Percentiles rank a stretch among this genome's conserved stretches.
phyloP scores from a whole-genome alignment of 2,113 vertebrate genomes.

The Hylia prasina region DNA sequence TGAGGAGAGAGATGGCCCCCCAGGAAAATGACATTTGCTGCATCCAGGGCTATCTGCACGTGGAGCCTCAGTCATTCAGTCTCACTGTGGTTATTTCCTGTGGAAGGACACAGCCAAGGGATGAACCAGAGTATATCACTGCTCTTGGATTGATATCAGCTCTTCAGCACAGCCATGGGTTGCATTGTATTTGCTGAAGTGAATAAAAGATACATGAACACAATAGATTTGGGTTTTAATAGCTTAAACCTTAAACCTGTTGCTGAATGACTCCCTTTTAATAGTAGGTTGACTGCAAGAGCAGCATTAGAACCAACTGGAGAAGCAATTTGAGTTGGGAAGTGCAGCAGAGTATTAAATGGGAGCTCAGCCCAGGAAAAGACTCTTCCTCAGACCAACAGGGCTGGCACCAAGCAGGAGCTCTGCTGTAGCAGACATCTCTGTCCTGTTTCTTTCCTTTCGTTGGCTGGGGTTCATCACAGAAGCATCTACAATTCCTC shows the following conservation, averaged over 20 bases:
- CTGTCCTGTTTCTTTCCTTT: neutral
- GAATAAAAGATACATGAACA: neutral
- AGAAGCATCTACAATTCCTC: neutral
- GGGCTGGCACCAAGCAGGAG: neutral
- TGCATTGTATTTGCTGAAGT: neutral
- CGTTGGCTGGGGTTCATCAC: neutral
- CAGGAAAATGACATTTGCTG: neutral
- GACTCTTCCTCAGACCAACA: neutral
- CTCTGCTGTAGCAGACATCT: neutral
- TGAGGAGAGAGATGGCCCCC: neutral
- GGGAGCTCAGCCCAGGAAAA: neutral
- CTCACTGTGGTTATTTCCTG: neutral
- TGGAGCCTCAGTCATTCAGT: neutral
- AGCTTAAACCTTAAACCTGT: neutral
- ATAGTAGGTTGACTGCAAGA: neutral
- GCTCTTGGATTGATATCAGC: neutral
- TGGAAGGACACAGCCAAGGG: neutral
- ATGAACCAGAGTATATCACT: neutral
- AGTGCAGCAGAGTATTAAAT: neutral
- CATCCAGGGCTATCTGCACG: accelerated
- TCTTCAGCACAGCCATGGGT: neutral
- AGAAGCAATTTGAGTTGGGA: neutral
- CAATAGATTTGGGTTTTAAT: neutral
- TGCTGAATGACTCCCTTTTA: neutral
- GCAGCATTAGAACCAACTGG: neutral